These are phyloP conservation scores for Euproctis similis DNA, from an alignment of 2,888 invertebrate species.

Conservation along the genomic window DNA sequence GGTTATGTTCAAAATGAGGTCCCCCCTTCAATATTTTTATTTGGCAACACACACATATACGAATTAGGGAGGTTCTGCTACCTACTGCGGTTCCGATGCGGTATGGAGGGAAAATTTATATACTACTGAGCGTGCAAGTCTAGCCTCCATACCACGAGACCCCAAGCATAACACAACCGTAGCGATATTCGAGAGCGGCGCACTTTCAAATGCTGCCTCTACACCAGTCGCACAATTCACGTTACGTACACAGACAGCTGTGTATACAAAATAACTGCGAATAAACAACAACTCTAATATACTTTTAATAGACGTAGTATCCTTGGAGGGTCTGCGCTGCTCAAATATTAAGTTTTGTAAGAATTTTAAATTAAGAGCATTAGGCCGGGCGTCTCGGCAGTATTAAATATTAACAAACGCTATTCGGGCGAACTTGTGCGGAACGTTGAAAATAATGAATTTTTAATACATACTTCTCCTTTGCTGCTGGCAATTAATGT, in stretches of 20 bases:
- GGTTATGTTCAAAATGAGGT: constrained; percentile 33
- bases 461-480: constrained; percentile 66
- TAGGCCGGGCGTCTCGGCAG: constrained; percentile 55
- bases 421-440: constrained; percentile 48
- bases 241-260: constrained; percentile 29
- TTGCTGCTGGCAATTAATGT: constrained; percentile 58
- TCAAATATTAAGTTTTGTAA: constrained; percentile 71
- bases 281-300: constrained; percentile 35
- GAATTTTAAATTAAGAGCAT: constrained; percentile 69
- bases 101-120: constrained; percentile 67
- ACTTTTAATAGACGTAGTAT: constrained; percentile 39
- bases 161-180: constrained; percentile 38
- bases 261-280: constrained; percentile 52
- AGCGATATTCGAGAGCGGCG: constrained; percentile 34
- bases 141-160: constrained; percentile 43
- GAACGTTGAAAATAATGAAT: constrained; percentile 58
- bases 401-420: constrained; percentile 70
- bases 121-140: constrained; percentile 64
- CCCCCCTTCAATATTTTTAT: constrained; percentile 48
- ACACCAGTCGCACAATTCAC: constrained; percentile 14
- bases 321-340: constrained; percentile 45
- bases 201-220: constrained; percentile 45
- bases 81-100: constrained; percentile 71
- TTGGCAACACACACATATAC: constrained; percentile 59
- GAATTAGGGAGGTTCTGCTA: constrained; percentile 48